Conservation (phyloP, 2,888 invertebrate species). For the Tethea ocularis region DNA sequence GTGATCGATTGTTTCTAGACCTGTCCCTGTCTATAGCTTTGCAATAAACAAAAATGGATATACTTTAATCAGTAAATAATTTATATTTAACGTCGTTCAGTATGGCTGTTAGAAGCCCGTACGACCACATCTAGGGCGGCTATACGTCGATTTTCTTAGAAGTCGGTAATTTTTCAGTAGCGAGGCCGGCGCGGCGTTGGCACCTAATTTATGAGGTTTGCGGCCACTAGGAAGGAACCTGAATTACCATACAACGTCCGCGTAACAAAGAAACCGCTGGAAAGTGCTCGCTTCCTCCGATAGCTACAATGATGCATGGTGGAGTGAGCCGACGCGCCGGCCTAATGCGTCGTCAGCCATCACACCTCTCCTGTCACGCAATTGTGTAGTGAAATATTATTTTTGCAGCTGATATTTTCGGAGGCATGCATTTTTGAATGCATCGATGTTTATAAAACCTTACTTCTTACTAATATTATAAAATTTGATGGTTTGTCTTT, state of each 20-base stretch:
- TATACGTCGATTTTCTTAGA: conserved; percentile 55
- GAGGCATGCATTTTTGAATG: too few relatives aligned
- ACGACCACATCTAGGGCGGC: conserved; percentile 35
- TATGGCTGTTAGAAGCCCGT: background rate
- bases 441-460: too few relatives aligned
- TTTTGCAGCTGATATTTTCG: too few relatives aligned
- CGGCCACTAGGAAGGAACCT: conserved; percentile 73
- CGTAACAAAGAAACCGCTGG: conserved; percentile 68
- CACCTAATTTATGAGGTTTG: conserved; percentile 72
- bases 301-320: conserved; percentile 50
- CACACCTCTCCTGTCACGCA: background rate
- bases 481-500: too few relatives aligned
- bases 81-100: too few relatives aligned
- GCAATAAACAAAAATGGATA: too few relatives aligned
- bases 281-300: conserved; percentile 61
- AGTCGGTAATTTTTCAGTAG: conserved; percentile 77
- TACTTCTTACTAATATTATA: too few relatives aligned
- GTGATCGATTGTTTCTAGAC: too few relatives aligned
- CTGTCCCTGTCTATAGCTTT: too few relatives aligned
- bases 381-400: too few relatives aligned
- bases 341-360: background rate
- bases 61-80: too few relatives aligned
- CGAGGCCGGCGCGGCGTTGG: conserved; percentile 67
- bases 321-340: background rate
- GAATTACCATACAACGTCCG: conserved; percentile 79